Conservation (phyloP, 2,113 vertebrate genomes). For the Condylura cristata region DNA sequence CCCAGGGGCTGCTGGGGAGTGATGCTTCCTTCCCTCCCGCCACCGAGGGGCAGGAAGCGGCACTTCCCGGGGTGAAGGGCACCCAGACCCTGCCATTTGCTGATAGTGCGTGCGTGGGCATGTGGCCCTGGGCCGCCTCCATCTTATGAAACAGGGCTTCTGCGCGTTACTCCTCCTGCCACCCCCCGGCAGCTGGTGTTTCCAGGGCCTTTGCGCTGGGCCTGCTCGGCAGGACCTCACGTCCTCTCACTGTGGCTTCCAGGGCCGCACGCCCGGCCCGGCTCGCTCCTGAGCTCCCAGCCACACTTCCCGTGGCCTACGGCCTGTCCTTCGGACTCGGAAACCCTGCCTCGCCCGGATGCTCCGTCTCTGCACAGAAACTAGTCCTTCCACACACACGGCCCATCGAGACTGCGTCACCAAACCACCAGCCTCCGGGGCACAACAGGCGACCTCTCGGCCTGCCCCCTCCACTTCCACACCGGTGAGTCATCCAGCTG, state of each 20-base stretch:
- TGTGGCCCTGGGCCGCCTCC: too few species aligned
- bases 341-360: not conserved
- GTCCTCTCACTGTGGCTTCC: not conserved
- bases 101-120: too few species aligned
- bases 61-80: too few species aligned
- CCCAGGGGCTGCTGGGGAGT: not conserved
- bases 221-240: not conserved
- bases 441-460: not conserved
- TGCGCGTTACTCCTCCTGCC: too few species aligned
- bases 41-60: too few species aligned
- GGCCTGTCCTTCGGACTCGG: not conserved
- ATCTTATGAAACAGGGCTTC: too few species aligned
- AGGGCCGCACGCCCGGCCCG: not conserved
- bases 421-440: not conserved
- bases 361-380: not conserved
- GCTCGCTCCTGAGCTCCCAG: not conserved
- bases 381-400: not conserved
- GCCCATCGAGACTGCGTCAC: not conserved
- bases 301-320: not conserved
- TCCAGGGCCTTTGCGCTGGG: not conserved
- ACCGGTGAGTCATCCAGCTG: not conserved
- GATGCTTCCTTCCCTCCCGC: too few species aligned
- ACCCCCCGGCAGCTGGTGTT: rapidly evolving
- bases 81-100: too few species aligned
- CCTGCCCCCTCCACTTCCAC: not conserved